Conservation (phyloP, 2,797 vertebrate species). For the Catamblyrhynchus diadema region DNA sequence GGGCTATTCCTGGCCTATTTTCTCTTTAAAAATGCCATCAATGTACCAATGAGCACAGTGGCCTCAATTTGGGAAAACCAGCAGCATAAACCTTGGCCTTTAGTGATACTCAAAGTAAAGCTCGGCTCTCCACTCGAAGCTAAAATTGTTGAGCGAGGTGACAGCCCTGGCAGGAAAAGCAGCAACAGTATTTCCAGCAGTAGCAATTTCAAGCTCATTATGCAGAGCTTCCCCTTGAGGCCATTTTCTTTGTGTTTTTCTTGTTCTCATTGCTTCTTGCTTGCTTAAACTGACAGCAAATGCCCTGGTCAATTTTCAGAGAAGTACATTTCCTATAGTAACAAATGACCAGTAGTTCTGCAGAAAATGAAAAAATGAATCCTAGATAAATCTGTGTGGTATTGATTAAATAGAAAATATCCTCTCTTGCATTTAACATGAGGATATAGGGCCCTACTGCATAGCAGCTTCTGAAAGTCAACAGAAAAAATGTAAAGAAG, state of each 20-base stretch:
- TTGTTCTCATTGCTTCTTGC: constrained; percentile 43
- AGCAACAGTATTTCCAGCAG: constrained; percentile 40
- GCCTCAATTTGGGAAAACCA: background rate
- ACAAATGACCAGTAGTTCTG: constrained; percentile 46
- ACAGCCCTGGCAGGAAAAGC: constrained; percentile 38
- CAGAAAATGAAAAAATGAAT: constrained; percentile 25
- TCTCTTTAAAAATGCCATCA: background rate
- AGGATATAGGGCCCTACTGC: background rate
- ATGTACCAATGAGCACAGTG: background rate
- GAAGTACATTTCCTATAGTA: constrained; percentile 24
- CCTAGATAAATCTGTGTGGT: background rate
- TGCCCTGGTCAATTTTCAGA: constrained; percentile 44
- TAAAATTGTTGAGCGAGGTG: constrained; percentile 37
- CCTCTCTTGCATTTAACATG: background rate
- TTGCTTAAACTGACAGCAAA: constrained; percentile 63
- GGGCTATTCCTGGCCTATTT: background rate
- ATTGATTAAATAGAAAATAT: constrained; percentile 46
- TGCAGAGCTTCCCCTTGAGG: constrained; percentile 52
- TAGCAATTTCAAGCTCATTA: constrained; percentile 65
- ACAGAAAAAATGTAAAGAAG: background rate
- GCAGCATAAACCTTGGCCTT: background rate
- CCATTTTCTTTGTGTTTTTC: constrained; percentile 47
- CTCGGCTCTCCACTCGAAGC: background rate
- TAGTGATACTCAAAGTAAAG: background rate
- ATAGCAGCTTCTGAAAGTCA: constrained; percentile 4